phyloP scores from a whole-genome alignment of 2,797 vertebrate species.

The Enteromius fasciolatus region DNA sequence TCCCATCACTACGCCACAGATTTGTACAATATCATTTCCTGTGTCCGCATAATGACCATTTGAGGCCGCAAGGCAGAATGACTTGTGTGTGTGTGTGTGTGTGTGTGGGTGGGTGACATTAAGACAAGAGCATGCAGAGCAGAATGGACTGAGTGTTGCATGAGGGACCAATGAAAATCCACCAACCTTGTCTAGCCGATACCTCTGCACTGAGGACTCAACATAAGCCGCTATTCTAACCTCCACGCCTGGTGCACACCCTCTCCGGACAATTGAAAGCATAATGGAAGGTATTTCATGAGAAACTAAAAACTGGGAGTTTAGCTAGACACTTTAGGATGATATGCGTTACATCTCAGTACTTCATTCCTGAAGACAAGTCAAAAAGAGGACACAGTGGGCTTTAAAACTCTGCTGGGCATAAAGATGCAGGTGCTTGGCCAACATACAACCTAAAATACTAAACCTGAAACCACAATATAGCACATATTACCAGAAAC shows the following conservation, averaged over 20 bases:
- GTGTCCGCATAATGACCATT: conserved; percentile 48
- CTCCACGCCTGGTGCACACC: conserved; percentile 33
- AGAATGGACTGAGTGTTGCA: conserved; percentile 24
- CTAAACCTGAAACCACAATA: background rate
- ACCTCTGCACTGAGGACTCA: conserved; percentile 6
- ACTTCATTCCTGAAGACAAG: conserved; percentile 23
- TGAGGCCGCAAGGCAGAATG: conserved; percentile 36
- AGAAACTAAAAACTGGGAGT: conserved; percentile 34
- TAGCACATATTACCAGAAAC: background rate
- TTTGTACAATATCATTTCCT: conserved; percentile 49
- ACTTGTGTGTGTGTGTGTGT: background rate
- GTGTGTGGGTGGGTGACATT: conserved; percentile 20
- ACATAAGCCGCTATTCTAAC: conserved; percentile 16
- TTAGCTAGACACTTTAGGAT: background rate
- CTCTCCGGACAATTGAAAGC: conserved; percentile 35
- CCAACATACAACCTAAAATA: background rate
- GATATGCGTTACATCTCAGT: background rate
- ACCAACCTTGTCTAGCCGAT: background rate
- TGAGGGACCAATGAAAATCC: conserved; percentile 5
- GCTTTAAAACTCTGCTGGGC: background rate
- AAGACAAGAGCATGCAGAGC: conserved; percentile 7
- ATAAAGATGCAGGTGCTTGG: background rate
- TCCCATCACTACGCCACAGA: conserved; percentile 44
- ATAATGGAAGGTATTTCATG: conserved; percentile 18
- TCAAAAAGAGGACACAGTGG: background rate